Evolutionary conservation across 2,113 vertebrate species (phyloP).

Genomic region (Lepus americanus): DNA sequence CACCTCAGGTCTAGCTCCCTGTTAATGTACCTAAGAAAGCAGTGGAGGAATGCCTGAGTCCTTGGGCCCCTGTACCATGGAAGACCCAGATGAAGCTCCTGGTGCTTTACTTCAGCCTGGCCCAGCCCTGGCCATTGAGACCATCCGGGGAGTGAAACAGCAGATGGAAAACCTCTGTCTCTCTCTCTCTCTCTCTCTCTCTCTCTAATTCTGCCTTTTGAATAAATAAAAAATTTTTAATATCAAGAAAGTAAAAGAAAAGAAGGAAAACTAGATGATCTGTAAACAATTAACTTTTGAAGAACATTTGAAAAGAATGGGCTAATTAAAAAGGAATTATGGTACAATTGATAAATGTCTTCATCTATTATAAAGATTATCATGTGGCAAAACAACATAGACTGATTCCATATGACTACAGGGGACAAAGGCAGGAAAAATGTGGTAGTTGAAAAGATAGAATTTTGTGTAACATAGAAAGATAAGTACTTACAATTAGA

Average conservation of each 20-base stretch:
- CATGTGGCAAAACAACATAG: neutral
- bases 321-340: slow-evolving; percentile 26
- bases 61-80: no score
- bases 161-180: no score
- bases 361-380: slow-evolving; percentile 49
- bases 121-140: no score
- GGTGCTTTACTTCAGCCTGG: no score
- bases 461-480: slow-evolving; percentile 23
- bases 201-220: no score
- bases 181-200: no score
- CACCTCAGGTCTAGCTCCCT: no score
- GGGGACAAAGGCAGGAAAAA: slow-evolving; percentile 52
- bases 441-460: neutral
- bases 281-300: slow-evolving; percentile 46
- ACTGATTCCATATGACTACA: neutral
- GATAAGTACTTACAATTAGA: slow-evolving; percentile 36
- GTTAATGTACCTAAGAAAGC: no score
- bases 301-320: neutral
- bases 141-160: no score
- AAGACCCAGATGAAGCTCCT: no score
- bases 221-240: no score
- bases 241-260: neutral
- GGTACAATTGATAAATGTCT: neutral
- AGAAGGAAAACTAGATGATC: slow-evolving; percentile 1
- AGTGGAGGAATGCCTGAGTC: no score